Evolutionary conservation across 2,113 vertebrate species (phyloP).

Genomic region (Campylomormyrus numenius): DNA sequence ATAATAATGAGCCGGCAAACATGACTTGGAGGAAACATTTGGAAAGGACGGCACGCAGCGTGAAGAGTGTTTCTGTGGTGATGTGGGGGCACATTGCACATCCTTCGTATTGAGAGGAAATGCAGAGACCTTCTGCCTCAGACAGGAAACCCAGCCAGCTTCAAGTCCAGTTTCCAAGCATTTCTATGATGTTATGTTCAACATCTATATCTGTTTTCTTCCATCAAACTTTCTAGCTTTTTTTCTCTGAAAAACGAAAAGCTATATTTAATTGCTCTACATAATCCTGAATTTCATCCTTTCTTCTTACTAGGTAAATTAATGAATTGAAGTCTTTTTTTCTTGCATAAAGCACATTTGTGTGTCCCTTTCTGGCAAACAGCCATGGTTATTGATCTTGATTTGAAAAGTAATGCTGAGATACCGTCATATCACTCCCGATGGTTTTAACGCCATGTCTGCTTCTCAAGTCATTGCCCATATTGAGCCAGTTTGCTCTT

Average conservation of each 20-base stretch:
- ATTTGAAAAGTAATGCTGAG: background rate
- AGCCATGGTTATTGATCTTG: background rate
- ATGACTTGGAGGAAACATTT: conserved; percentile 40
- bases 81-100: background rate
- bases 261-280: background rate
- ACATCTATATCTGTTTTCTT: background rate
- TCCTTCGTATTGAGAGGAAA: background rate
- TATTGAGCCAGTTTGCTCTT: background rate
- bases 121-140: background rate
- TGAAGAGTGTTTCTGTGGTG: background rate
- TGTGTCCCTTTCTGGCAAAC: background rate
- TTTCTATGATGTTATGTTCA: background rate
- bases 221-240: background rate
- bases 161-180: background rate
- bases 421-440: background rate
- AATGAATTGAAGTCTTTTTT: background rate
- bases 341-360: background rate
- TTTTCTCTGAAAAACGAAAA: background rate
- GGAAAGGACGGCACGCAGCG: background rate
- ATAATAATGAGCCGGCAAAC: conserved; percentile 62
- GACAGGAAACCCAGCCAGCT: background rate
- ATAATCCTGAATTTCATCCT: background rate
- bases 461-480: background rate
- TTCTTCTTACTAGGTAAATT: background rate
- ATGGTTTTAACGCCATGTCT: background rate